Percentiles rank a stretch among this genome's conserved stretches.
Conservation (phyloP, 2,797 vertebrate genomes). For the Hyperoplus immaculatus region DNA sequence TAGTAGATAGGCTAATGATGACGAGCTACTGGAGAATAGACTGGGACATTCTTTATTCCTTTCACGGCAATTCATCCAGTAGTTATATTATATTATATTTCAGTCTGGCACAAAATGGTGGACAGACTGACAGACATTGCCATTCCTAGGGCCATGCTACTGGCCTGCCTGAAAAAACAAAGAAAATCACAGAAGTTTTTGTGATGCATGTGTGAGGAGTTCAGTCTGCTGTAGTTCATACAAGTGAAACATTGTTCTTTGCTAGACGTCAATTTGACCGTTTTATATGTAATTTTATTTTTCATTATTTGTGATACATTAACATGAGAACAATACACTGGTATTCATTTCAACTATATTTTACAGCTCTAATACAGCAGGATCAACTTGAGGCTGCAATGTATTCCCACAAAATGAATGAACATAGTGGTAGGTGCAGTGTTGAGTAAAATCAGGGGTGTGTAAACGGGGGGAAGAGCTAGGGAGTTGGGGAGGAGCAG, state of each 20-base stretch:
- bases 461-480: slow-evolving; percentile 12
- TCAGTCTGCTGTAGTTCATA: not conserved
- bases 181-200: not conserved
- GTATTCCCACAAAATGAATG: slow-evolving; percentile 28
- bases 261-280: not conserved
- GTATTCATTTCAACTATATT: not conserved
- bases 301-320: not conserved
- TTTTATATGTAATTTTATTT: not conserved
- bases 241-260: not conserved
- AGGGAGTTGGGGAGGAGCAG: slow-evolving; percentile 6
- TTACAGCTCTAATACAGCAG: slow-evolving; percentile 14
- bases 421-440: slow-evolving; percentile 41
- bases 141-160: not conserved
- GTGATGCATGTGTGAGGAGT: not conserved
- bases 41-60: not conserved
- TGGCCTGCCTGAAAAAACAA: not conserved
- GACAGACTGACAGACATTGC: not conserved
- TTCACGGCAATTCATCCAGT: not conserved
- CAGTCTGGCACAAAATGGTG: not conserved
- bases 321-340: slow-evolving; percentile 3
- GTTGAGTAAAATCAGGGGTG: slow-evolving; percentile 35
- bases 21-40: slow-evolving; percentile 4
- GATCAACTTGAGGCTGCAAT: slow-evolving; percentile 7
- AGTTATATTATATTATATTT: not conserved
- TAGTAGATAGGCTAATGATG: not conserved